phyloP scores from a whole-genome alignment of 2,113 vertebrate species.

The Cariama cristata region DNA sequence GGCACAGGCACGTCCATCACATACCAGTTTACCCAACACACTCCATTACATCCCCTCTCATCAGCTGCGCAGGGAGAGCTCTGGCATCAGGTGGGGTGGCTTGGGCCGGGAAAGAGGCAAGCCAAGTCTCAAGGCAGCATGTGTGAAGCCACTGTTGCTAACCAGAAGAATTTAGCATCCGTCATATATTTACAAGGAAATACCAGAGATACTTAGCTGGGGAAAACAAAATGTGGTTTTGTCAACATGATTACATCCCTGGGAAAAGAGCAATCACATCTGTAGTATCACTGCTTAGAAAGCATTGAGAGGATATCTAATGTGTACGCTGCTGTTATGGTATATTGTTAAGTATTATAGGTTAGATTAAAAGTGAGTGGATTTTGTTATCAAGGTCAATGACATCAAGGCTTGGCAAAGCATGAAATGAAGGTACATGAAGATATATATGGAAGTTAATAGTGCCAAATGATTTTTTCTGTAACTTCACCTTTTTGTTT shows the following conservation, averaged over 20 bases:
- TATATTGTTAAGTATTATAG: neutral
- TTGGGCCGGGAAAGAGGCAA: neutral
- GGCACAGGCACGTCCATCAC: neutral
- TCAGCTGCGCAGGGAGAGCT: accelerated
- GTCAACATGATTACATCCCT: neutral
- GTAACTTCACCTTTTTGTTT: neutral
- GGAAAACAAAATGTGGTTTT: neutral
- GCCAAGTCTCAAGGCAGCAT: neutral
- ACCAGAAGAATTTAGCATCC: neutral
- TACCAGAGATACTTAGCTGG: neutral
- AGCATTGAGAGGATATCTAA: neutral
- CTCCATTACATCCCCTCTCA: neutral
- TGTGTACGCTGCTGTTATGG: neutral
- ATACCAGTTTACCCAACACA: accelerated
- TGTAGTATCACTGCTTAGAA: neutral
- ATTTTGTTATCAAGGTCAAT: neutral
- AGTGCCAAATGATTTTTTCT: neutral
- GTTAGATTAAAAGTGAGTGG: neutral
- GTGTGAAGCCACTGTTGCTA: neutral
- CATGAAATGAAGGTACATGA: neutral
- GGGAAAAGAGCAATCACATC: neutral
- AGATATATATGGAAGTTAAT: neutral
- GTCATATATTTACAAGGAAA: neutral
- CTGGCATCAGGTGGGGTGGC: neutral
- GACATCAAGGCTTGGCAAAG: neutral